Evolutionary conservation across 1,140 invertebrate species (phyloP).

Genomic region (Musca domestica): DNA sequence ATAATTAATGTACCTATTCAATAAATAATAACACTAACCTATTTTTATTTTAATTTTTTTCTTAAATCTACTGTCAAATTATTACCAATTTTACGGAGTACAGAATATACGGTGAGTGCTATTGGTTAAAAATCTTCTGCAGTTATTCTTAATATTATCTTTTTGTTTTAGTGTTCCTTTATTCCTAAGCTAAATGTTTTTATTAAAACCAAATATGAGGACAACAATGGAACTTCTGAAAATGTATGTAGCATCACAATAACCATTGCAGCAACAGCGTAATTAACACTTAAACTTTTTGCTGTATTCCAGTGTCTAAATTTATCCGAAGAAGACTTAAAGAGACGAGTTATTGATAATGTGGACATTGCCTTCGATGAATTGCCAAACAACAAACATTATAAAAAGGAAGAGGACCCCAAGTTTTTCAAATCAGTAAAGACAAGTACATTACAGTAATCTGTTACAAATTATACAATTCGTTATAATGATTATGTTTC

Average conservation of each 20-base stretch:
- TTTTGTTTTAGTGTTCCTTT: conserved; percentile 80
- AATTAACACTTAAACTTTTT: no score
- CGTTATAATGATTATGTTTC: not conserved
- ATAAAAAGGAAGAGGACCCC: conserved; percentile 85
- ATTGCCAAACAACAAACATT: conserved; percentile 75
- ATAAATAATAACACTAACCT: no score
- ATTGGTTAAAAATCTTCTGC: no score
- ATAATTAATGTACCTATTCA: no score
- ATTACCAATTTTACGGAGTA: no score
- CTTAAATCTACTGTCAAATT: no score
- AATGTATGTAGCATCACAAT: conserved; percentile 72
- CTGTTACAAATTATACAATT: not conserved
- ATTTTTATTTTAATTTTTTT: no score
- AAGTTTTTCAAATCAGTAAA: conserved; percentile 80
- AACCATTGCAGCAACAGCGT: no score
- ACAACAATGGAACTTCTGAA: conserved; percentile 83
- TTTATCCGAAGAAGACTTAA: conserved; percentile 71
- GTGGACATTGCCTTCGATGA: conserved; percentile 89
- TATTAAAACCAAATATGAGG: conserved; percentile 87
- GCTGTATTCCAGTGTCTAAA: conserved; percentile 80
- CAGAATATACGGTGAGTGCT: no score
- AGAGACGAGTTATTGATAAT: conserved; percentile 72
- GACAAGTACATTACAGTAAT: conserved; percentile 55
- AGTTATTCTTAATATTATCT: conserved; percentile 24
- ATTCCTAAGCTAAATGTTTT: conserved; percentile 83